Percentiles rank a stretch among this genome's conserved stretches.
Evolutionary conservation across 1,140 invertebrate species (phyloP).

Genomic region (Trachymyrmex cornetzi): DNA sequence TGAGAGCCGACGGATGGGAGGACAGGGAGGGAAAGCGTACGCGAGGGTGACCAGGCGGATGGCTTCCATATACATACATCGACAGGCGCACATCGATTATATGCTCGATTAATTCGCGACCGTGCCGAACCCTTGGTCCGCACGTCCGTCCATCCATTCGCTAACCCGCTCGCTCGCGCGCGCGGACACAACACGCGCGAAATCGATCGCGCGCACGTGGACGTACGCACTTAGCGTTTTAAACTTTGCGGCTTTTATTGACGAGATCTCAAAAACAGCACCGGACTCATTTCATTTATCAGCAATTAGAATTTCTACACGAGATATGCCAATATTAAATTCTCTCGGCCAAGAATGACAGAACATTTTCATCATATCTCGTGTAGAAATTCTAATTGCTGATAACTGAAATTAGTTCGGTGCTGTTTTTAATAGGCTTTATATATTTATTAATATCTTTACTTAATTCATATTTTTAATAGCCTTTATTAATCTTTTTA

Average conservation of each 20-base stretch:
- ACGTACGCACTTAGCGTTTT: constrained; percentile 40
- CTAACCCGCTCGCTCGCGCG: constrained; percentile 70
- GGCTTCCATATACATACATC: constrained; percentile 78
- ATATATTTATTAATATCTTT: too few relatives aligned
- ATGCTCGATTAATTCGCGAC: constrained; percentile 86
- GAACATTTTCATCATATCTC: too few relatives aligned
- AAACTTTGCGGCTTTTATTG: constrained; percentile 69
- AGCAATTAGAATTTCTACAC: not conserved
- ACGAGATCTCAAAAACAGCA: not conserved
- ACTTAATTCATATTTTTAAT: too few relatives aligned
- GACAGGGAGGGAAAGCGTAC: constrained; percentile 65
- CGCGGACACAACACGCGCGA: constrained; percentile 67
- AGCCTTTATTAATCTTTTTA: too few relatives aligned
- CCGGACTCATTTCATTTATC: not conserved
- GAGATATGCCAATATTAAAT: too few relatives aligned
- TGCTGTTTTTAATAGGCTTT: not conserved
- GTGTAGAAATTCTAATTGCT: not conserved
- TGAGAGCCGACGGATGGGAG: constrained; percentile 57
- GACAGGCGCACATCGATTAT: constrained; percentile 85
- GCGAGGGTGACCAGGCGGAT: constrained; percentile 78
- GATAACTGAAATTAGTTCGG: not conserved
- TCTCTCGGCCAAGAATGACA: too few relatives aligned
- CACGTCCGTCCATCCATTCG: constrained; percentile 66
- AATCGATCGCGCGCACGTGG: constrained; percentile 73
- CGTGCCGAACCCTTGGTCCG: constrained; percentile 76